Percentiles rank a stretch among this genome's conserved stretches.
Conservation (phyloP, 2,113 vertebrate species). For the Hypomesus transpacificus region DNA sequence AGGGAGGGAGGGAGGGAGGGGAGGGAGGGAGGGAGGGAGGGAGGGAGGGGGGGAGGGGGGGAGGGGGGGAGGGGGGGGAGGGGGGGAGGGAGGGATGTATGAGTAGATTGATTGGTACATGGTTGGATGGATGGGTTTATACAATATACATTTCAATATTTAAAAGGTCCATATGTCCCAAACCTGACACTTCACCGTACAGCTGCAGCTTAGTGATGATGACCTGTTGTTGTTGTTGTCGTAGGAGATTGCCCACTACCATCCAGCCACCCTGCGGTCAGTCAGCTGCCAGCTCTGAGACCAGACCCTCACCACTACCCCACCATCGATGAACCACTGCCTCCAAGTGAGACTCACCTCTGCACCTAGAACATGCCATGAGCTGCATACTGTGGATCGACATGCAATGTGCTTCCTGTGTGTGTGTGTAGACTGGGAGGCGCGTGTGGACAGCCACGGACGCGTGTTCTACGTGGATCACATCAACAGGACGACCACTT, state of each 20-base stretch:
- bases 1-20: no score
- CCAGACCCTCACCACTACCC: conserved; percentile 87
- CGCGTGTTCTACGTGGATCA: conserved; percentile 90
- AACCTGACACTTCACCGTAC: neutral
- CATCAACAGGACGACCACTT: conserved; percentile 86
- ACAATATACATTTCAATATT: no score
- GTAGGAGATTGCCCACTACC: conserved; percentile 83
- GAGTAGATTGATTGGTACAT: neutral
- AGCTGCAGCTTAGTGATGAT: neutral
- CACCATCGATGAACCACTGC: conserved; percentile 87
- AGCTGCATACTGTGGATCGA: no score
- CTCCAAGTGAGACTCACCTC: conserved; percentile 78
- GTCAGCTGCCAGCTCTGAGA: conserved; percentile 85
- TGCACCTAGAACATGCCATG: conserved; percentile 15
- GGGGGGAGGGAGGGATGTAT: no score
- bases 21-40: no score
- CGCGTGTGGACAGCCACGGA: conserved; percentile 87
- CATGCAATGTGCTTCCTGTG: conserved; percentile 27
- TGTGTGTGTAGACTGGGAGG: conserved; percentile 80
- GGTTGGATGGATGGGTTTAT: no score
- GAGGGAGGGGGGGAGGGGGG: no score
- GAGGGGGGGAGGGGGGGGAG: neutral
- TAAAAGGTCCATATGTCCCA: neutral
- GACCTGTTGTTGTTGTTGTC: conserved; percentile 23
- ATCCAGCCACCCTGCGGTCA: conserved; percentile 83